A percentile compares a stretch with the other conserved stretches of the same genome.
Evolutionary conservation across 2,113 vertebrate species (phyloP).

Genomic region (Sclerurus mexicanus): DNA sequence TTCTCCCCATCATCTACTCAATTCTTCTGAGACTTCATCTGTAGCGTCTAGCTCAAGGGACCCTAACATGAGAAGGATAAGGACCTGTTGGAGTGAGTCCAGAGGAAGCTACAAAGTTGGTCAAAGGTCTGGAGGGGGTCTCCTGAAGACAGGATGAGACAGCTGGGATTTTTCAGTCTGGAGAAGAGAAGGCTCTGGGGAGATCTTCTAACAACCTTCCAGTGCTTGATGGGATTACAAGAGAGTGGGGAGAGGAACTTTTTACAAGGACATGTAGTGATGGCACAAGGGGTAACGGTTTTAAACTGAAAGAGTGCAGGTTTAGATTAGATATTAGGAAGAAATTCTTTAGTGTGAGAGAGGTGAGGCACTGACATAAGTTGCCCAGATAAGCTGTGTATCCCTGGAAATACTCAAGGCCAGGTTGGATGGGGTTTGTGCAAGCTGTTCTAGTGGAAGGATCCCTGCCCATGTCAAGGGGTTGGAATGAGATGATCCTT

Average conservation of each 20-base stretch:
- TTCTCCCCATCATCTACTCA: not conserved
- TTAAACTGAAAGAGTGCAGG: not conserved
- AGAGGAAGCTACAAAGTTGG: not conserved
- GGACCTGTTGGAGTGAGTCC: not conserved
- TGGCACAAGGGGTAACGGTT: not conserved
- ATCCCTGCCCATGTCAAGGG: not conserved
- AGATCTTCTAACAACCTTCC: not conserved
- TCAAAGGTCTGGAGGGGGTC: not conserved
- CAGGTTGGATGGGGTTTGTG: not conserved
- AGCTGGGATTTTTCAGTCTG: not conserved
- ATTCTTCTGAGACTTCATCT: not conserved
- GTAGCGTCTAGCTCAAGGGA: not conserved
- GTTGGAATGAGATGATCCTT: not conserved
- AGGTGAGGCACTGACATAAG: not conserved
- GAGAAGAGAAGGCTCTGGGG: not conserved
- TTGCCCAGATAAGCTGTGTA: not conserved
- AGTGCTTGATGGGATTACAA: not conserved
- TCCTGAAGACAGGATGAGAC: not conserved
- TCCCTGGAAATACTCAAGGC: not conserved
- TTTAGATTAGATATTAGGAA: not conserved
- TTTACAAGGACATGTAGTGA: not conserved
- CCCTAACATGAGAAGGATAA: not conserved
- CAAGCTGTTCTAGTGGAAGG: not conserved
- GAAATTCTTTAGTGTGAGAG: not conserved
- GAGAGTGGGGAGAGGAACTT: not conserved